Conservation (phyloP, 1,140 invertebrate genomes). For the Cotesia chilonis region DNA sequence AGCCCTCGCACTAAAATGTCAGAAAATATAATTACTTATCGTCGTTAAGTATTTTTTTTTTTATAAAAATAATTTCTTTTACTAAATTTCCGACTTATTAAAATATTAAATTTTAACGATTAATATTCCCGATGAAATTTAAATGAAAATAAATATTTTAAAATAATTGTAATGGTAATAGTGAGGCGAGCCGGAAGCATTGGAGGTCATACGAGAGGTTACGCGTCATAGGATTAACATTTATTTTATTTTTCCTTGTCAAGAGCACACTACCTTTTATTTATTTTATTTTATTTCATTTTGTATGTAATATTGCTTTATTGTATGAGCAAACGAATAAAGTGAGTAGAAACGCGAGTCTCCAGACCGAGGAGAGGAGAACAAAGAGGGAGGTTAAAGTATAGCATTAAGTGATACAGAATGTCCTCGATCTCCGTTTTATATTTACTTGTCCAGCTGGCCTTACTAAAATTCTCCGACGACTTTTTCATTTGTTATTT, state of each 20-base stretch:
- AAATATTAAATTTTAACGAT: no score
- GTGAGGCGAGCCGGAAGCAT: conserved; percentile 52
- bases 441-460: conserved; percentile 56
- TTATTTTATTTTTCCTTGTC: conserved; percentile 13
- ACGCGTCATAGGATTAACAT: conserved; percentile 45
- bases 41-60: no score
- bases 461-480: conserved; percentile 46
- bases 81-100: no score
- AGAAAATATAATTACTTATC: no score
- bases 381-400: conserved; percentile 42
- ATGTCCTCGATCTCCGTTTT: conserved; percentile 57
- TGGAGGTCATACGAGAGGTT: conserved; percentile 53
- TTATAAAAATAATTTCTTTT: no score
- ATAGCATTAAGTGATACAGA: conserved; percentile 39
- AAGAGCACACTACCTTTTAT: neutral
- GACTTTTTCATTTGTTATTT: no score
- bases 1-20: no score
- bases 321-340: neutral
- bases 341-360: neutral
- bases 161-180: neutral
- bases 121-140: no score
- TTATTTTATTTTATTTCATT: no score
- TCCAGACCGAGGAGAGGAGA: conserved; percentile 6
- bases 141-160: neutral
- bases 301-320: neutral